A percentile compares a stretch with the other conserved stretches of the same genome.
Conservation (phyloP, 2,888 invertebrate species). For the Cryptocephalus primarius region DNA sequence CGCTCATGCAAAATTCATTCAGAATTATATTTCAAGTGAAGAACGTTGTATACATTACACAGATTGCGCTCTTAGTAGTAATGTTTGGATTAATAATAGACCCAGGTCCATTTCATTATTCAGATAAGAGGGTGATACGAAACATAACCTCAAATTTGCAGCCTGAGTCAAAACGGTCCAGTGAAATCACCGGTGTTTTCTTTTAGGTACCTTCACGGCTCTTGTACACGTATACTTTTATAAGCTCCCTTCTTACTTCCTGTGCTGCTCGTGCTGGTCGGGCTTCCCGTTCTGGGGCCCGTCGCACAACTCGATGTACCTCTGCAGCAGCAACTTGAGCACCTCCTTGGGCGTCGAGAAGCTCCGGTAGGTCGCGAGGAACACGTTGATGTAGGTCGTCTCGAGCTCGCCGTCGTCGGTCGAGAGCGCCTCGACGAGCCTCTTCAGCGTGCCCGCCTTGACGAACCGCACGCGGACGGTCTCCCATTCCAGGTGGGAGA, state of each 20-base stretch:
- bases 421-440: conserved; percentile 85
- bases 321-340: conserved; percentile 65
- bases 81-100: too few species aligned
- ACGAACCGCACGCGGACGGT: conserved; percentile 90
- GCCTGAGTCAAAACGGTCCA: too few species aligned
- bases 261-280: conserved; percentile 56
- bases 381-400: conserved; percentile 95
- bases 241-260: conserved; percentile 56
- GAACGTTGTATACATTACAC: too few species aligned
- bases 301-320: conserved; percentile 61
- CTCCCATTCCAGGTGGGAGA: conserved; percentile 97
- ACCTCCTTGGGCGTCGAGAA: conserved; percentile 85
- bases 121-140: too few species aligned
- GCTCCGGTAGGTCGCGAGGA: conserved; percentile 87
- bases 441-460: conserved; percentile 90
- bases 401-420: conserved; percentile 94
- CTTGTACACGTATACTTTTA: too few species aligned
- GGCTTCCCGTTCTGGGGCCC: conserved; percentile 40
- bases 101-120: too few species aligned
- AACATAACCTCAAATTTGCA: too few species aligned
- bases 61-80: too few species aligned
- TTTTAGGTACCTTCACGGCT: too few species aligned
- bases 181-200: too few species aligned
- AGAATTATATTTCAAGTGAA: too few species aligned
- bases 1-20: too few species aligned